Evolutionary conservation across 2,797 vertebrate species (phyloP), one percentile per base, ranked within the genome.

Genomic region (Sebastes baramenuke): DNA sequence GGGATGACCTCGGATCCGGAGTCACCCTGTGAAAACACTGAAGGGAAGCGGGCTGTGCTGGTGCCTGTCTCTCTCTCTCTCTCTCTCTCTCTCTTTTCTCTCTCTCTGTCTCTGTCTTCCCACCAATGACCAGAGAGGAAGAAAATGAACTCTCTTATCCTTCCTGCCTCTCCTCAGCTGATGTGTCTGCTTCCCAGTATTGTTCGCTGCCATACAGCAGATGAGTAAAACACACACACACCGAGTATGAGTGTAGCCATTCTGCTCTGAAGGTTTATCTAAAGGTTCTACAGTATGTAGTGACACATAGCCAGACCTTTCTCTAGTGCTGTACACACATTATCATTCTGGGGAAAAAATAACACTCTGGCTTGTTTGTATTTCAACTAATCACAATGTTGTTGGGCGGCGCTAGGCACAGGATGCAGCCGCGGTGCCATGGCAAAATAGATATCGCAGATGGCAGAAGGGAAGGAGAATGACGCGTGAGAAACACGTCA

Each of bases 111-210:
- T 18, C 34, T 24, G 7, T 65, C 22, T 30, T 60, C 38, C 64
- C 70, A 76, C 54, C 7, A 25, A 4, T 13, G 12, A 69, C 20
- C 24, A 55, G 16, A 65, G n/a, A 79, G 79, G 46, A 85, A 76
- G 82, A 77, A 84, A 89, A 89, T 89, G 1, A 85, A 84, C 85
- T 88, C 62, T 85, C 29, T 64, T 77, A 81, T 91, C 82, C 83
- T 91, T 93, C 87, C 89, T 91, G 77, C 56, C 61, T 60, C 59
- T 73, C 36, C 36, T 68, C 62, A 42, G 78, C 52, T 79, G 67
- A 82, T 86, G 72, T 72, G 58, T 65, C 69, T 65, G 56, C 82
- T 88, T 89, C 90, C 89, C 59, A 49, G 67, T 67, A 90, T 90
- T 91, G 90, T 90, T 82, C 16, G 11, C 32, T 34, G 61, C 11